Evolutionary conservation across 1,140 invertebrate genomes (phyloP).

Genomic region (Hycleus cichorii): DNA sequence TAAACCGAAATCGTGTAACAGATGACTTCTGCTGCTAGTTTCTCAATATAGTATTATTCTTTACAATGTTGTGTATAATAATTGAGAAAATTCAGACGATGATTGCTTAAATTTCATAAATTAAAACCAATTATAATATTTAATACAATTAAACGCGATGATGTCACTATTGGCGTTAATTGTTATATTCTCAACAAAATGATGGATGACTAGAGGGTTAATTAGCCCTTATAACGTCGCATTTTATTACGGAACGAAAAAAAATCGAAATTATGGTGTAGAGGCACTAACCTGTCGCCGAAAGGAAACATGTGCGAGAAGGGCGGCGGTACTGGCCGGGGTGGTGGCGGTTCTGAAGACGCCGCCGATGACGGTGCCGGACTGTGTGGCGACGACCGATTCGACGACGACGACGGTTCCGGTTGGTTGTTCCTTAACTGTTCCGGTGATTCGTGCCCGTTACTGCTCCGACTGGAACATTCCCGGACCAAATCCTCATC

Average conservation of each 20-base stretch:
- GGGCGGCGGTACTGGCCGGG: conserved; percentile 26
- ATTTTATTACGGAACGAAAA: too few species aligned
- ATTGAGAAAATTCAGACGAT: too few species aligned
- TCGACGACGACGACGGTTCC: conserved; percentile 23
- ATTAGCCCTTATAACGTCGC: too few species aligned
- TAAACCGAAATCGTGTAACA: too few species aligned
- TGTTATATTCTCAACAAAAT: too few species aligned
- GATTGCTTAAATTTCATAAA: too few species aligned
- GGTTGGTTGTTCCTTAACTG: conserved; percentile 21
- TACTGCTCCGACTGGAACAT: conserved; percentile 34
- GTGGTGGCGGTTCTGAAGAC: conserved; percentile 31
- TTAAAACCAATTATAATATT: too few species aligned
- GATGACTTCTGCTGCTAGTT: too few species aligned
- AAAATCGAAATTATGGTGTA: too few species aligned
- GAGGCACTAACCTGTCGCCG: conserved; percentile 33
- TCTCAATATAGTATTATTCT: too few species aligned
- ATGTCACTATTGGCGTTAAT: neutral
- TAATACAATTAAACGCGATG: neutral
- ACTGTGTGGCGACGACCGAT: conserved; percentile 33
- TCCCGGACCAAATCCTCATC: conserved; percentile 31
- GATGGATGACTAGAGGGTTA: too few species aligned
- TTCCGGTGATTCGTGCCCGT: conserved; percentile 31
- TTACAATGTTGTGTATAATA: too few species aligned
- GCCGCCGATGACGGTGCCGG: conserved; percentile 35
- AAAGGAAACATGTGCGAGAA: conserved; percentile 39